Base-by-base conservation (phyloP, 2,797 vertebrate genomes). In the Enteromius trimaculatus region DNA sequence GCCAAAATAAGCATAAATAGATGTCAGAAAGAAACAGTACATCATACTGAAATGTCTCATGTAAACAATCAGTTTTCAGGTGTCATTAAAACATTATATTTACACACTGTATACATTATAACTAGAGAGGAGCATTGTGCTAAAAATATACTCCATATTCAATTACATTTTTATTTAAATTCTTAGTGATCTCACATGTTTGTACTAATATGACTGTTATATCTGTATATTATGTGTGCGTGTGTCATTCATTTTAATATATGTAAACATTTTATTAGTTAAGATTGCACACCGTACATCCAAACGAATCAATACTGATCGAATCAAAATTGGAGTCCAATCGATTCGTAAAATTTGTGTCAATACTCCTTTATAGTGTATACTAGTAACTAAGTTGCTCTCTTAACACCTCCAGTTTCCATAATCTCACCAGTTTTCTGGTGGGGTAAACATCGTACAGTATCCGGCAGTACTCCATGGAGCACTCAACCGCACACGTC, bases 401-500 rank as follows among this genome's bases (percentile, higher is more conserved):
- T 31, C 8, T 47, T 7, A 47, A 44, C 1, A 6, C 37, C 19
- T 4, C 0, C n/a, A 6, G 37, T 64, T 81, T 81, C 8, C 55
- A 81, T 3, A n/a, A 17, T 58, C 96, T 94, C 75, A 99, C 98
- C 94, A 99, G 93, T 85, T 99, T 99, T 91, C 94, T 95, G 70
- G 92, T 92, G 68, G 98, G 98, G 88, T 98, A 99, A 90, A 99
- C 94, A 80, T 99, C 98, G 29, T 96, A 99, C 89, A 99, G 97
- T 90, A 99, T 99, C 85, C 98, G 95, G 74, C 97, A 99, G 85
- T 99, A 99, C 86, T 99, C 98, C 98, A 99, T 98, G 26, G 98
- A 98, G 55, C 98, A 99, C 83, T 99, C 98, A 85, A 99, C 96
- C 0, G 97, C 98, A 60, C 98, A 99, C 0, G 98, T 99, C 98